These are phyloP conservation scores for Lepetodrilus schrolli DNA, from an alignment of 2,888 invertebrate genomes.

Conservation along the genomic window DNA sequence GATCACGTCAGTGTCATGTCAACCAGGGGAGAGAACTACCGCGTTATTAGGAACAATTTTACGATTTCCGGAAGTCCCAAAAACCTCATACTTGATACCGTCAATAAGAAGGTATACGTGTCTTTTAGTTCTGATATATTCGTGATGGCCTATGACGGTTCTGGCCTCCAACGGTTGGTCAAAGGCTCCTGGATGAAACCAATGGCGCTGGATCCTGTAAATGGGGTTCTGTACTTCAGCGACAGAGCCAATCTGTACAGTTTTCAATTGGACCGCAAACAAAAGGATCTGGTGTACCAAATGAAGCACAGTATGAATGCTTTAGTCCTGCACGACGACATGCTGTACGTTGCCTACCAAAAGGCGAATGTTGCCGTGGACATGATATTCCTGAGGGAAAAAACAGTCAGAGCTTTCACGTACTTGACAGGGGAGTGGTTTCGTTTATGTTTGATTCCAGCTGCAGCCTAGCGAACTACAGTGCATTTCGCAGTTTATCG, in stretches of 20 bases:
- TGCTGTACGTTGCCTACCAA: neutral
- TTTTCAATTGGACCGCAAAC: neutral
- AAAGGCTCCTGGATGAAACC: neutral
- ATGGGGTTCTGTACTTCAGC: neutral
- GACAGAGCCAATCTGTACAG: neutral
- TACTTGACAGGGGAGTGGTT: neutral
- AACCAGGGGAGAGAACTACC: neutral
- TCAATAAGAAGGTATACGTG: neutral
- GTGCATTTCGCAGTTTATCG: no score
- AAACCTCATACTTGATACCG: neutral
- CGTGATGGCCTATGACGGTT: neutral
- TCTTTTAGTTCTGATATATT: neutral
- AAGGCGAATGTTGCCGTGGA: neutral
- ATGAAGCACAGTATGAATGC: neutral
- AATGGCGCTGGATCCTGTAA: neutral
- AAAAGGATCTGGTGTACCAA: constrained; percentile 8
- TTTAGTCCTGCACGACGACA: neutral
- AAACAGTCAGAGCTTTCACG: neutral
- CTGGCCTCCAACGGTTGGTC: neutral
- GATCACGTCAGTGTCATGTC: neutral
- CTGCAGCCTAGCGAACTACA: no score
- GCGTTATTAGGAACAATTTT: neutral
- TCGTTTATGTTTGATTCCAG: constrained; percentile 3
- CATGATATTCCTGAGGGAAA: neutral
- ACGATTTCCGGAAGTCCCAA: neutral